Base-by-base conservation (phyloP, 2,888 invertebrate species). In the Trachelus iudaicus region DNA sequence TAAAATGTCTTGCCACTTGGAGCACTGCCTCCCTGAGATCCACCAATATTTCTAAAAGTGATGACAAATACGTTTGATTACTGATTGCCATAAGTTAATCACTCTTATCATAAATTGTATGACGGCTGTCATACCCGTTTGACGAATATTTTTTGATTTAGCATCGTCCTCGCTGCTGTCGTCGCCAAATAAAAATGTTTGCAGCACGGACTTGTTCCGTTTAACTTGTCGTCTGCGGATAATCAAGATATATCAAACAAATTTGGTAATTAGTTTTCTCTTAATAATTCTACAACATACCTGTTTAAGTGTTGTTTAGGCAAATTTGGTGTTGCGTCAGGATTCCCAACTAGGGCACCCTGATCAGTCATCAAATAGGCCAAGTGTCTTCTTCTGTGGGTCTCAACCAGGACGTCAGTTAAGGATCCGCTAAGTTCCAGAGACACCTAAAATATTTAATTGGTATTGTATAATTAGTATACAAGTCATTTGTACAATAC, bases 311-410 rank as follows among this genome's bases (percentile, higher is more conserved):
- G 97, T 91, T 98, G 98, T 91, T 99, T 99, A 11, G 99, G 98
- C 82, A 99, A 93, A 93, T 98, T 98, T 1, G 97, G 95, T 1
- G 96, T 95, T 23, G 96, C 96, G 89, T 97, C 97, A 2, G 98
- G 98, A 92, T 98, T 98, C 9, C 96, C 97, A 69, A 98, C 97
- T 79, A 98, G 93, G 77, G 97, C 97, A 69, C 98, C 99, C 90
- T 98, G 98, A 92, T 98, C 98, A 68, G 98, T 97, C 98, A 98
- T 98, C 73, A 99, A 93, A 92, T 98, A 98, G 13, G 99, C 99
- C 83, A 98, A 94, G 92, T 98, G 98, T 83, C 98, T 94, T 81
- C 98, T 94, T 77, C 98, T 94, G 89, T 98, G 97, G 4, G 97
- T 97, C 88, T 98, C 98, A 80, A 98, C 94, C 86, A 96, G 94